Evolutionary conservation across 1,140 invertebrate species (phyloP).

Genomic region (Psilanteris sp.): DNA sequence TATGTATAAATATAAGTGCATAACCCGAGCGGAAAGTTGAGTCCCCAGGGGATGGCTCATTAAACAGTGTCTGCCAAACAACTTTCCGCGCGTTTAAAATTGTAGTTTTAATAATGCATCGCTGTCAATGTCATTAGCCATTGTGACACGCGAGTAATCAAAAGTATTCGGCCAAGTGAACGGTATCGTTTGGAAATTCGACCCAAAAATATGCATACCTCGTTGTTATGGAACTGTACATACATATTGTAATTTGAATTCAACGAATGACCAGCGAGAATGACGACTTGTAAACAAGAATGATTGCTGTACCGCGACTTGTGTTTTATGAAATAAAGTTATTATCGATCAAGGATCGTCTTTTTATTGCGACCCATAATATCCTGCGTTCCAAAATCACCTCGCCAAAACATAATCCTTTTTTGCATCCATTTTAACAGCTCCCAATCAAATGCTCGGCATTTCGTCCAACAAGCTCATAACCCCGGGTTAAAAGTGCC

Average conservation of each 20-base stretch:
- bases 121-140: constrained; percentile 6
- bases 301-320: constrained; percentile 13
- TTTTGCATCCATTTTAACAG: neutral
- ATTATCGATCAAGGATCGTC: neutral
- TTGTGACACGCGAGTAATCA: constrained; percentile 1
- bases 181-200: constrained; percentile 4
- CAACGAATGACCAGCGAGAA: constrained; percentile 20
- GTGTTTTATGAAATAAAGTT: constrained; percentile 6
- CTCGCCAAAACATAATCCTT: too few relatives aligned
- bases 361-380: neutral
- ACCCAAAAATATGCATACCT: constrained; percentile 6
- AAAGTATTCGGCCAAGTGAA: constrained; percentile 13
- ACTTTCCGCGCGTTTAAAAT: too few relatives aligned
- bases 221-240: constrained; percentile 10
- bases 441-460: too few relatives aligned
- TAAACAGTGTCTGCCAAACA: too few relatives aligned
- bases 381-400: too few relatives aligned
- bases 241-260: constrained; percentile 15
- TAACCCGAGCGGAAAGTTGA: constrained; percentile 2
- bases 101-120: neutral
- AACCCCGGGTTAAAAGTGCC: too few relatives aligned
- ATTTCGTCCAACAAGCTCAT: too few relatives aligned
- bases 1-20: constrained; percentile 23
- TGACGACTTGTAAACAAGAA: constrained; percentile 9
- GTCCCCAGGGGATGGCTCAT: neutral